A percentile compares a stretch with the other conserved stretches of the same genome.
Evolutionary conservation across 1,140 invertebrate genomes (phyloP).

Genomic region (Marisa cornuarietis): DNA sequence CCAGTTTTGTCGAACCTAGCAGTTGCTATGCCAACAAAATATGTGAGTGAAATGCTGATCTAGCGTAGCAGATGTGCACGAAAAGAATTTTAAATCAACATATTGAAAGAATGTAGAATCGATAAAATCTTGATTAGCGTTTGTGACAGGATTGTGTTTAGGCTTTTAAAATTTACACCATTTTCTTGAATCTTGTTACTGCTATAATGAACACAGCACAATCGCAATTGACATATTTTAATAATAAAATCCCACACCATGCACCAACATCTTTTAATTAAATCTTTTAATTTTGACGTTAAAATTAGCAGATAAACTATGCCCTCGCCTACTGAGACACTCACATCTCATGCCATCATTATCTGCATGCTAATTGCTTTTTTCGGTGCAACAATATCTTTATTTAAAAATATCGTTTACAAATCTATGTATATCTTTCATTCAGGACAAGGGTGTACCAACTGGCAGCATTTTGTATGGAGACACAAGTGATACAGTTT

Average conservation of each 20-base stretch:
- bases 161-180: not conserved
- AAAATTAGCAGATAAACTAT: too few species aligned
- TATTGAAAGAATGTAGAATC: not conserved
- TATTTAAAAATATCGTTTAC: too few species aligned
- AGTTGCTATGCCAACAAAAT: slow-evolving; percentile 21
- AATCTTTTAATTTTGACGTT: too few species aligned
- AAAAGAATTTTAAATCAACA: not conserved
- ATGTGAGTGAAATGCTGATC: slow-evolving; percentile 3
- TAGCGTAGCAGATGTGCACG: not conserved
- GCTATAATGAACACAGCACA: not conserved
- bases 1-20: slow-evolving; percentile 19
- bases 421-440: too few species aligned
- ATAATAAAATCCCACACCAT: too few species aligned
- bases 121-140: not conserved
- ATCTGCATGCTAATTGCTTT: too few species aligned
- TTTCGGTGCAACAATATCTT: too few species aligned
- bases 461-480: slow-evolving; percentile 12
- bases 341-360: too few species aligned
- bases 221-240: too few species aligned
- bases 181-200: not conserved
- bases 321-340: too few species aligned
- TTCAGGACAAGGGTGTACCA: slow-evolving; percentile 8
- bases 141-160: not conserved
- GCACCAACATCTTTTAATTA: too few species aligned
- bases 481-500: slow-evolving; percentile 13